Percentiles rank a stretch among this genome's conserved stretches.
Conservation (phyloP, 2,113 vertebrate genomes). For the Ellobius talpinus region DNA sequence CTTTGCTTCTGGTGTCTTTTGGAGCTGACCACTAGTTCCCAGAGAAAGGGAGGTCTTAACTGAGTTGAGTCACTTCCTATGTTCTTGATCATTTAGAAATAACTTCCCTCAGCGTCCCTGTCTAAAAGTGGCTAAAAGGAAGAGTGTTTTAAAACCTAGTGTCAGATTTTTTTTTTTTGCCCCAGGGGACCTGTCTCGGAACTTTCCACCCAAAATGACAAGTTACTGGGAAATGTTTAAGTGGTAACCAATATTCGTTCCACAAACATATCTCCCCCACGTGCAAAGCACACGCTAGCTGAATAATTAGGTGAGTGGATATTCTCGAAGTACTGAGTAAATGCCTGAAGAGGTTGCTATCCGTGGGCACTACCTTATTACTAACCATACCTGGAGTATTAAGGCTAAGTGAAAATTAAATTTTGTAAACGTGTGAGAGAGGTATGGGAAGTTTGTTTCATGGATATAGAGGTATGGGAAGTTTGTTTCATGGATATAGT, state of each 20-base stretch:
- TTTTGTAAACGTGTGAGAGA: neutral
- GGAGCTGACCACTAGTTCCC: accelerated
- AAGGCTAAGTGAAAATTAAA: neutral
- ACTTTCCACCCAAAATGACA: neutral
- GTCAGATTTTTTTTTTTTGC: neutral
- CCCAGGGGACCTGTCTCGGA: neutral
- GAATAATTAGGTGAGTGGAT: conserved; percentile 14
- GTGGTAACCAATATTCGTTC: neutral
- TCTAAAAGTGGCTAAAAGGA: neutral
- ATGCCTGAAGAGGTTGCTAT: neutral
- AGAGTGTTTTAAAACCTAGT: neutral
- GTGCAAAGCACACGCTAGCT: neutral
- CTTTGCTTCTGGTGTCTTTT: neutral
- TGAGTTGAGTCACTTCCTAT: neutral
- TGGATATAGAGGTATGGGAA: neutral
- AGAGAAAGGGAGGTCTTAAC: neutral
- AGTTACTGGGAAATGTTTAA: conserved; percentile 11
- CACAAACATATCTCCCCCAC: conserved; percentile 19
- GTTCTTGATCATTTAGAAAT: neutral
- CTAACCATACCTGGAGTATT: neutral
- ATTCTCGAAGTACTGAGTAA: conserved; percentile 45
- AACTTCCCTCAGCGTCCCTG: neutral
- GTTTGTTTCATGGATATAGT: neutral
- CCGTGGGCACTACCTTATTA: neutral
- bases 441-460: neutral